phyloP scores from a whole-genome alignment of 2,113 vertebrate genomes.

The Poeciliopsis retropinna region DNA sequence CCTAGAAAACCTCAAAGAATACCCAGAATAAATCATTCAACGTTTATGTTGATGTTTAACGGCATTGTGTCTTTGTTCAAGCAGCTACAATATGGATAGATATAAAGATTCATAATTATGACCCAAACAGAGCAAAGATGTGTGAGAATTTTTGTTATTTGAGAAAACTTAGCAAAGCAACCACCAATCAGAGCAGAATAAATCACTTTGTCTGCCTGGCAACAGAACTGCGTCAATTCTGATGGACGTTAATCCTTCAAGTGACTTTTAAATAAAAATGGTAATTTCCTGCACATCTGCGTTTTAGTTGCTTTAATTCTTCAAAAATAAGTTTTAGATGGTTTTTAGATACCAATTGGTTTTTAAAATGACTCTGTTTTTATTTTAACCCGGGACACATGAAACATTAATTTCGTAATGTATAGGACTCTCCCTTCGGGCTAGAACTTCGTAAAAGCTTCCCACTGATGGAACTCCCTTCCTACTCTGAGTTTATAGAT shows the following conservation, averaged over 20 bases:
- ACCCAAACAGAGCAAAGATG: background rate
- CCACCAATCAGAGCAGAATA: background rate
- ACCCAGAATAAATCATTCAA: background rate
- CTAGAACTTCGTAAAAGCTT: background rate
- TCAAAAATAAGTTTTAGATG: too few relatives aligned
- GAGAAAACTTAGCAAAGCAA: background rate
- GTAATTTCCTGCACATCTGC: too few relatives aligned
- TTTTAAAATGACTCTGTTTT: too few relatives aligned
- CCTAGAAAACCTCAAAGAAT: background rate
- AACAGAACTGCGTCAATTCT: background rate
- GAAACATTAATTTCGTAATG: background rate
- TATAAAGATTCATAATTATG: background rate
- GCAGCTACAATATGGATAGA: background rate
- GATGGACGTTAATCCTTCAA: background rate
- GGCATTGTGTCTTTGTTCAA: background rate
- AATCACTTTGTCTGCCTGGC: background rate
- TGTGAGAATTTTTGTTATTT: background rate
- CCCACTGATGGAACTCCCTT: background rate
- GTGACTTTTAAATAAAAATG: background rate
- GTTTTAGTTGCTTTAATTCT: too few relatives aligned
- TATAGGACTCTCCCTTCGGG: background rate
- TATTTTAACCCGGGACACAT: too few relatives aligned
- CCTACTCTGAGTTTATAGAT: background rate
- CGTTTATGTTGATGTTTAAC: background rate
- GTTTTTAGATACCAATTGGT: too few relatives aligned